These are phyloP conservation scores for Mythimna vitellina DNA, from an alignment of 2,888 invertebrate genomes.

Conservation along the genomic window DNA sequence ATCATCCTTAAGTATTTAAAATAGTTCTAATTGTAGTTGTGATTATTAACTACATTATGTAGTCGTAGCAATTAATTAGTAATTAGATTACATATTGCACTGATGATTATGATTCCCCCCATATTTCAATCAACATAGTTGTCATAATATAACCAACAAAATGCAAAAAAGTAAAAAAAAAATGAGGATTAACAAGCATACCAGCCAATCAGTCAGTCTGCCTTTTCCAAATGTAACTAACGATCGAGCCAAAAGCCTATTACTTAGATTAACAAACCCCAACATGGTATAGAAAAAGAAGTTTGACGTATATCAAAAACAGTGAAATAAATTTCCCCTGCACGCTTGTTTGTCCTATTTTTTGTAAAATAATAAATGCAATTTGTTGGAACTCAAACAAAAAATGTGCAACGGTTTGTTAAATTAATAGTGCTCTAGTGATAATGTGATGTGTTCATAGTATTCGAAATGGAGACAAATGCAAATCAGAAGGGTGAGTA, in stretches of 20 bases:
- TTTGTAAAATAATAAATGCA: constrained; percentile 63
- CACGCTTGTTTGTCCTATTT: constrained; percentile 77
- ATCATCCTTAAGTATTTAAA: no score
- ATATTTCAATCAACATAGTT: no score
- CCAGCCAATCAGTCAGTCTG: not conserved
- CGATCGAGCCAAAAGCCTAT: constrained; percentile 20
- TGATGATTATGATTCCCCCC: no score
- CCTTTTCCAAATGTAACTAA: not conserved
- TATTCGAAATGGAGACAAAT: constrained; percentile 86
- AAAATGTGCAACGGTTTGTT: constrained; percentile 61
- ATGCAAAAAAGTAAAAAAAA: no score
- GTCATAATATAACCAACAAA: no score
- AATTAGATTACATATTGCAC: no score
- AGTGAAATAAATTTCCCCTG: constrained; percentile 68
- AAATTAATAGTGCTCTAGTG: constrained; percentile 71
- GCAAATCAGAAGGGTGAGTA: constrained; percentile 87
- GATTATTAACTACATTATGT: no score
- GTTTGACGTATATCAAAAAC: constrained; percentile 74
- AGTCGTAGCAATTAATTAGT: no score
- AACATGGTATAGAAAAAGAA: constrained; percentile 55
- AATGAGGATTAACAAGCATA: not conserved
- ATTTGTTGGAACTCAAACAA: constrained; percentile 53
- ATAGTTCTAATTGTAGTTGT: no score
- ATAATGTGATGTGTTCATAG: constrained; percentile 84
- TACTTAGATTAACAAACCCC: constrained; percentile 38